A percentile compares a stretch with the other conserved stretches of the same genome.
Evolutionary conservation across 30 jellyfish, hydroid and myxozoan species (phyloP).

Genomic region (Haliclystus octoradiatus): DNA sequence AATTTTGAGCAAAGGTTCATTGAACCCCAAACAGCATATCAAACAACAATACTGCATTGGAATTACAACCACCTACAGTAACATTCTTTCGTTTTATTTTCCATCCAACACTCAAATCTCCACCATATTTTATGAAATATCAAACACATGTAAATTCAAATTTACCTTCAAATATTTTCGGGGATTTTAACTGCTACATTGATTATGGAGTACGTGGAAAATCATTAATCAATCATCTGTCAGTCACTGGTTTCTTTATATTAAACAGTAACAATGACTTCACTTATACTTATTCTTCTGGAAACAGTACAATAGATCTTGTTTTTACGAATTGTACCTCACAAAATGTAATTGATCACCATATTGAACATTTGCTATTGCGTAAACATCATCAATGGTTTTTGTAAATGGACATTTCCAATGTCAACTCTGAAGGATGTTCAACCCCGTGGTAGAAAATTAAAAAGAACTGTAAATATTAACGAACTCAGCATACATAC

Average conservation of each 20-base stretch:
- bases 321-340: background rate
- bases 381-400: background rate
- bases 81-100: too few species aligned
- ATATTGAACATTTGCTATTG: background rate
- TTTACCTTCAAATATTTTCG: background rate
- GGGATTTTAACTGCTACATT: background rate
- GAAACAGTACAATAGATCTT: background rate
- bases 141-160: background rate
- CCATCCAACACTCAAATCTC: background rate
- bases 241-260: background rate
- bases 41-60: background rate
- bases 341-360: background rate
- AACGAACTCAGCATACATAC: background rate
- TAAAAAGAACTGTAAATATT: background rate
- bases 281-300: background rate
- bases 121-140: background rate
- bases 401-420: background rate
- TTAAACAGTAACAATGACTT: background rate
- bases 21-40: background rate
- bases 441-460: background rate
- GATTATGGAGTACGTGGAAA: background rate
- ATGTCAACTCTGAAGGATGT: background rate
- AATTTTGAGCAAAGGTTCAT: background rate
- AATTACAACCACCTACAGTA: background rate
- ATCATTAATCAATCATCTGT: background rate